Percentiles rank a stretch among this genome's conserved stretches.
Evolutionary conservation across 2,113 vertebrate genomes (phyloP).

Genomic region (Triplophysa dalaica): DNA sequence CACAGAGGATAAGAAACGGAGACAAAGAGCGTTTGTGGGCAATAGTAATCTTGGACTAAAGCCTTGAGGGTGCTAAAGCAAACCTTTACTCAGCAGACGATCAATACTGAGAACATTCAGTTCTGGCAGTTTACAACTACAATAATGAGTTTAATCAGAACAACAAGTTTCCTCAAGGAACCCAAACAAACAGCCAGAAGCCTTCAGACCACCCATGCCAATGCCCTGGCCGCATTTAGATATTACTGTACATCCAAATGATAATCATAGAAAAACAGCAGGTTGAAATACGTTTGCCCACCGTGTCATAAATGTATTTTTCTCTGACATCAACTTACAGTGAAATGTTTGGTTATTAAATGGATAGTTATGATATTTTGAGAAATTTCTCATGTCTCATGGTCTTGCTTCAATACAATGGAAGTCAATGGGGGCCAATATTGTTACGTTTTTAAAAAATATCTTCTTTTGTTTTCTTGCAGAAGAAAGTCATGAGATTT

Average conservation of each 20-base stretch:
- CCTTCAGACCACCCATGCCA: constrained; percentile 32
- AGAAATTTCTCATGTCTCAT: no score
- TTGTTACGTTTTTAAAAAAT: no score
- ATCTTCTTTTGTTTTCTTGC: no score
- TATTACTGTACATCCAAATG: background rate
- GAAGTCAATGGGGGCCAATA: no score
- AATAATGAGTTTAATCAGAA: constrained; percentile 59
- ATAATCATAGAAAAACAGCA: no score
- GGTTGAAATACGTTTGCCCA: no score
- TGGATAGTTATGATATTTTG: no score
- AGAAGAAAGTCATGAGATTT: no score
- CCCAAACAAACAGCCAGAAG: constrained; percentile 41
- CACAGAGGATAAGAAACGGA: constrained; percentile 17
- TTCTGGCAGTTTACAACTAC: constrained; percentile 55
- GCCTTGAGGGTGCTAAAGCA: constrained; percentile 54
- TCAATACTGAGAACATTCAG: constrained; percentile 56
- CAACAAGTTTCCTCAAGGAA: constrained; percentile 41
- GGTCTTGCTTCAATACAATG: no score
- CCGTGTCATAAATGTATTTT: no score
- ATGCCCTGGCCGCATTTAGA: constrained; percentile 8
- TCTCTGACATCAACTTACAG: no score
- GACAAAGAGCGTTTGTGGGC: constrained; percentile 34
- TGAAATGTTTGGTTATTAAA: no score
- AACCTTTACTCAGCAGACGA: constrained; percentile 54
- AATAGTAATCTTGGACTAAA: constrained; percentile 47